These are phyloP conservation scores for Caenorhabditis sinica DNA, from an alignment of 2,888 invertebrate genomes.

Conservation along the genomic window DNA sequence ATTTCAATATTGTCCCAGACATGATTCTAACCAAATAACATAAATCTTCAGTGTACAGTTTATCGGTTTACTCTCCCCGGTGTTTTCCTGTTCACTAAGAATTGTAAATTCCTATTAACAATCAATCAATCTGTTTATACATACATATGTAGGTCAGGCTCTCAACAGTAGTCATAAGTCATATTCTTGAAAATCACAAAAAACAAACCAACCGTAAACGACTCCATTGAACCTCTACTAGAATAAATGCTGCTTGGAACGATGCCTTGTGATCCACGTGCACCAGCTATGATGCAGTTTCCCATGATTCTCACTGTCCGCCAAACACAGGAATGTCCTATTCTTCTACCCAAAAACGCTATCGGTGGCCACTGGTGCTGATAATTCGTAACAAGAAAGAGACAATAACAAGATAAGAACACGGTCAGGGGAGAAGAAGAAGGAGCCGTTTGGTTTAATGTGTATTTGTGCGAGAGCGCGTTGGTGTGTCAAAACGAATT, in stretches of 20 bases:
- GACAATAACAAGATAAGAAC: conserved; percentile 23
- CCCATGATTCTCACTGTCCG: conserved; percentile 7
- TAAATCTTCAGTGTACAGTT: too few species aligned
- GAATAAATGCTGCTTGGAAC: conserved; percentile 26
- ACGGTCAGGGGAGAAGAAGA: not conserved
- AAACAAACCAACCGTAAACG: conserved; percentile 15
- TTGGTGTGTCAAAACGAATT: conserved; percentile 13
- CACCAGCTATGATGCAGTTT: conserved; percentile 27
- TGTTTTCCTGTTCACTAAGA: too few species aligned
- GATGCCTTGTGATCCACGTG: conserved; percentile 27
- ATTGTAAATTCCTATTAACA: too few species aligned
- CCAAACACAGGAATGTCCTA: not conserved
- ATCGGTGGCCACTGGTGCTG: not conserved
- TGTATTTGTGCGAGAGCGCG: conserved; percentile 3
- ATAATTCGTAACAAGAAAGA: conserved; percentile 12
- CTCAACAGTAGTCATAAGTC: not conserved
- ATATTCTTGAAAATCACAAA: not conserved
- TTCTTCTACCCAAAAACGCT: not conserved
- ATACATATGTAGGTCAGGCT: too few species aligned
- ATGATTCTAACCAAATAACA: too few species aligned
- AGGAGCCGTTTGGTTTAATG: conserved; percentile 25
- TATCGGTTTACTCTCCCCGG: too few species aligned
- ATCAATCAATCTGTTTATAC: too few species aligned
- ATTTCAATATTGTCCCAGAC: too few species aligned
- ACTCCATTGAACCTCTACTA: not conserved